Evolutionary conservation across 1,140 invertebrate genomes (phyloP), one percentile per base, ranked within the genome.

Genomic region (Trichonephila clavipes): DNA sequence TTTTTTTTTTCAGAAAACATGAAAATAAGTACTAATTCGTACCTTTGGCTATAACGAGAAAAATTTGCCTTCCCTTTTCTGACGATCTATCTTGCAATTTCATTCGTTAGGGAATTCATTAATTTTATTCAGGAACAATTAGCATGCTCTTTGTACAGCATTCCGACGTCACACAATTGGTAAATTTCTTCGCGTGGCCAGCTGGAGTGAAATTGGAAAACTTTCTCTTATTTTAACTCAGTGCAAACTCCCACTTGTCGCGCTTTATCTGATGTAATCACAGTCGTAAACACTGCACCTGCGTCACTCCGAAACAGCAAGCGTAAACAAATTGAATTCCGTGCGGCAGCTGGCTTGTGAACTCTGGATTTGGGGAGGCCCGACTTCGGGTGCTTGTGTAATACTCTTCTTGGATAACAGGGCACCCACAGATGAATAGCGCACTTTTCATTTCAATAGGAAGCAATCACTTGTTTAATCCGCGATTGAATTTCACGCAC

Each of bases 231-330:
- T 77, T 77, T 77, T 8, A 77, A 19, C n/a, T 12, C 66, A 28
- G 66, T 69, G 66, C 4, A 69, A 69, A 69, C 66, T 69, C 66
- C 66, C 16, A 77, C 16, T 28, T 77, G 28, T 85, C n/a, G 83
- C 51, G 21, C 51, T 59, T 40, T 18, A 85, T 85, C 83, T 85
- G 83, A 85, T 19, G 83, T 61, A 58, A 85, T 51, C 58, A 59
- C 83, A 58, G 18, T 85, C 44, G 51, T 85, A 85, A 85, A 85
- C n/a, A 51, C 51, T 4, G 34, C 83, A 85, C 83, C 83, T 85
- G 83, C 83, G 83, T 85, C 83, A 85, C n/a, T 59, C 24, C n/a
- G 28, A n/a, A 2, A 14, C 21, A 34, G 21, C 34, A 40, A 40
- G 4, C 21, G 83, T 61, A 61, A 59, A 28, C n/a, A 61, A 58